A percentile compares a stretch with the other conserved stretches of the same genome.
Evolutionary conservation across 2,113 vertebrate genomes (phyloP).

Genomic region (Laticauda colubrina): DNA sequence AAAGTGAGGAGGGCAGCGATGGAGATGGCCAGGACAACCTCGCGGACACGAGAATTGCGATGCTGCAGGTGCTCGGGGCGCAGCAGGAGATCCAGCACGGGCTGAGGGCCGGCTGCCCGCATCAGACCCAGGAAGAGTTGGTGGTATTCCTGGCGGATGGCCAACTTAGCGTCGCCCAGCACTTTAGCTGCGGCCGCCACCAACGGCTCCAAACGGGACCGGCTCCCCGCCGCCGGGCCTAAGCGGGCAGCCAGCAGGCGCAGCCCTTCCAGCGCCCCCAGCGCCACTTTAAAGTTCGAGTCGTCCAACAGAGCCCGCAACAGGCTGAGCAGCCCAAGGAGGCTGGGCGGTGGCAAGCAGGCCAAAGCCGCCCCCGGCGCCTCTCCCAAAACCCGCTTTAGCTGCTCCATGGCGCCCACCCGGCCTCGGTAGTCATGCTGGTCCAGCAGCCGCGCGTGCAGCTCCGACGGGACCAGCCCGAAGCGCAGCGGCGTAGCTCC

Average conservation of each 20-base stretch:
- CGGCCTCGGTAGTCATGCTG: constrained; percentile 81
- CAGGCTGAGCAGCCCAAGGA: constrained; percentile 77
- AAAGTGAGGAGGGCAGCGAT: constrained; percentile 79
- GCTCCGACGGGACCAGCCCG: constrained; percentile 82
- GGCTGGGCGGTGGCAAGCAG: constrained; percentile 64
- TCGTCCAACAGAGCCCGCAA: constrained; percentile 77
- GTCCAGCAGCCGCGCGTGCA: constrained; percentile 83
- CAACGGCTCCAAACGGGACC: constrained; percentile 69
- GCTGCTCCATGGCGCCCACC: constrained; percentile 68
- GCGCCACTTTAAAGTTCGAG: constrained; percentile 84
- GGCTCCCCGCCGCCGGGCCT: constrained; percentile 45
- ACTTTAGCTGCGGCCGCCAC: constrained; percentile 75
- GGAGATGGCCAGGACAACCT: constrained; percentile 82
- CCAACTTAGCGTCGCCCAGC: constrained; percentile 77
- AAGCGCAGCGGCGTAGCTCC: constrained; percentile 54
- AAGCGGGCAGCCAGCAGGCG: constrained; percentile 79
- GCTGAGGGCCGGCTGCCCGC: constrained; percentile 73
- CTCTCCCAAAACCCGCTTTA: constrained; percentile 61
- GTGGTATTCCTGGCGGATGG: constrained; percentile 78
- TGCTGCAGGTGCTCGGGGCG: constrained; percentile 72
- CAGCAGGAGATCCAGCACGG: constrained; percentile 78
- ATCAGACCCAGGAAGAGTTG: constrained; percentile 78
- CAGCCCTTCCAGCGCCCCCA: constrained; percentile 79
- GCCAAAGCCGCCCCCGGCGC: constrained; percentile 55
- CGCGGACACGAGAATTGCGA: constrained; percentile 78